These are phyloP conservation scores for Meiosimyza decipiens DNA, from an alignment of 2,888 invertebrate species.

Conservation along the genomic window DNA sequence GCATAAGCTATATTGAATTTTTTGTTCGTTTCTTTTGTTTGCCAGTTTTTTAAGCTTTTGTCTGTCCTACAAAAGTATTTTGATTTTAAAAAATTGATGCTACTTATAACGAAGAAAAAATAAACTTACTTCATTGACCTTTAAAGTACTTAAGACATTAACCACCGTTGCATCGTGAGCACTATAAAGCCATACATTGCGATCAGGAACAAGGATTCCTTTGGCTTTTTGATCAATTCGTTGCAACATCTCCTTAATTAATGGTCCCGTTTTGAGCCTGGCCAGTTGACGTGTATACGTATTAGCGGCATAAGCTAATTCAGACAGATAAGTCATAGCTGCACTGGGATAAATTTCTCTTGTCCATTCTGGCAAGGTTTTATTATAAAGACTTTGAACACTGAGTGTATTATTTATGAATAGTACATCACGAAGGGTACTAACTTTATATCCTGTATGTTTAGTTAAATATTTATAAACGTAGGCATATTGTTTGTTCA, in stretches of 20 bases:
- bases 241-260: conserved; percentile 76
- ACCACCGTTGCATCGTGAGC: conserved; percentile 87
- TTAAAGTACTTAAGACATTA: conserved; percentile 77
- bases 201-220: conserved; percentile 66
- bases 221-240: conserved; percentile 71
- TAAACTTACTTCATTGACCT: conserved; percentile 71
- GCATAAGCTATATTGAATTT: too few relatives aligned
- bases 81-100: neutral
- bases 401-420: conserved; percentile 73
- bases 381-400: conserved; percentile 76
- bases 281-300: conserved; percentile 72
- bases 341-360: conserved; percentile 73
- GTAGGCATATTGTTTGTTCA: conserved; percentile 71
- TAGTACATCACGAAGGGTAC: conserved; percentile 70
- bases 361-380: conserved; percentile 76
- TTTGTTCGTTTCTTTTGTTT: too few relatives aligned
- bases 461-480: conserved; percentile 75
- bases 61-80: too few relatives aligned
- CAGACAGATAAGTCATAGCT: conserved; percentile 72
- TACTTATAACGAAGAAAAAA: neutral
- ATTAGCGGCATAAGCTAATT: conserved; percentile 70
- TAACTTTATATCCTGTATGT: conserved; percentile 72
- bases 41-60: too few relatives aligned
- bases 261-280: conserved; percentile 72
- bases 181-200: conserved; percentile 79